phyloP scores from a whole-genome alignment of 2,797 vertebrate species.

The Gallinago solitaria region DNA sequence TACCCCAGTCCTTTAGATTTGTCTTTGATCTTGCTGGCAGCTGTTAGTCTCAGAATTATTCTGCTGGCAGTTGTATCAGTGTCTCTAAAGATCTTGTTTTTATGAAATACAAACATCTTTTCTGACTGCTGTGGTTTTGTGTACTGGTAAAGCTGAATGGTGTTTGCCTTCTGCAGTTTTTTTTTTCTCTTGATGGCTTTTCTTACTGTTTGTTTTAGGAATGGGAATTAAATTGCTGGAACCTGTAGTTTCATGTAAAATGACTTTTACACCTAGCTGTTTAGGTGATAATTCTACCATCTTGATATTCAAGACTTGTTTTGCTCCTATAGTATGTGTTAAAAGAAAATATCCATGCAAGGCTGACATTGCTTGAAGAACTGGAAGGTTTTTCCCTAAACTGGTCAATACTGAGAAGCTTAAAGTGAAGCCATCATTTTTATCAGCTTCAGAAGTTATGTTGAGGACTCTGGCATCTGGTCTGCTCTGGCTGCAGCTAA shows the following conservation, averaged over 20 bases:
- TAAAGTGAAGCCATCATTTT: neutral
- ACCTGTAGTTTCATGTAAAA: neutral
- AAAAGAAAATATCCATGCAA: neutral
- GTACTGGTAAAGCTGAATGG: neutral
- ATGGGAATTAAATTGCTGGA: neutral
- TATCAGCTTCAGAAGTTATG: neutral
- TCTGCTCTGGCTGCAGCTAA: neutral
- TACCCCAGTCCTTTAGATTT: neutral
- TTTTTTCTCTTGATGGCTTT: neutral
- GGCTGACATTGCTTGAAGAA: neutral
- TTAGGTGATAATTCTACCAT: neutral
- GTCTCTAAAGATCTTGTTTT: neutral
- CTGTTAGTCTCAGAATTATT: neutral
- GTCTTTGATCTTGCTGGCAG: conserved; percentile 3
- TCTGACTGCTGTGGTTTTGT: neutral
- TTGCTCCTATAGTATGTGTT: neutral
- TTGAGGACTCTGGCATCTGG: neutral
- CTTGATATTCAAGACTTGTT: neutral
- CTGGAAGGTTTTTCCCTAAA: neutral
- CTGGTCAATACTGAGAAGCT: neutral
- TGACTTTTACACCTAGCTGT: neutral
- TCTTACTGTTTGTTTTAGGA: neutral
- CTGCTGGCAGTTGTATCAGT: neutral
- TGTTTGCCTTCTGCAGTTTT: neutral
- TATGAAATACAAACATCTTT: neutral